Evolutionary conservation across 1,140 invertebrate species (phyloP).

Genomic region (Heliothis virescens): DNA sequence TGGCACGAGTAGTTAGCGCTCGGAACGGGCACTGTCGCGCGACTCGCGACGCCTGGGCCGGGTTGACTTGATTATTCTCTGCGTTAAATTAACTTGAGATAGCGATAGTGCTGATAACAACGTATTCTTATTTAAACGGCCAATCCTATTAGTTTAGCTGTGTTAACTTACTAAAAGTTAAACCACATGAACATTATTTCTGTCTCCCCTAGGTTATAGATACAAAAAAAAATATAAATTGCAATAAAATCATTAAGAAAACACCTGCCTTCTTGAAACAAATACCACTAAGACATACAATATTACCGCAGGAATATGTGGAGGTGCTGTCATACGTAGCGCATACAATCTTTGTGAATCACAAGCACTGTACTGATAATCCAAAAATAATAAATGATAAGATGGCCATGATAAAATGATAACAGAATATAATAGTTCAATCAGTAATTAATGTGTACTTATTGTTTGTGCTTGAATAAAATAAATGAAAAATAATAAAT

Average conservation of each 20-base stretch:
- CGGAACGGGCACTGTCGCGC: conserved; percentile 66
- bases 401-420: conserved; percentile 67
- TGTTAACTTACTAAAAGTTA: background rate
- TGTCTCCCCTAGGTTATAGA: no score
- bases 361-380: conserved; percentile 28
- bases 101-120: conserved; percentile 83
- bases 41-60: conserved; percentile 65
- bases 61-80: conserved; percentile 71
- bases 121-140: conserved; percentile 67
- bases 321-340: background rate
- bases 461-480: conserved; percentile 47
- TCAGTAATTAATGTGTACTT: conserved; percentile 60
- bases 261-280: background rate
- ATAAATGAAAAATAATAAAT: conserved; percentile 7
- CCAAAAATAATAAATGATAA: conserved; percentile 62
- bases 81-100: conserved; percentile 81
- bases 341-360: conserved; percentile 25
- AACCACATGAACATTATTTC: background rate
- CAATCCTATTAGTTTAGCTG: conserved; percentile 26
- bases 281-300: background rate
- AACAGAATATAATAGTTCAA: conserved; percentile 56
- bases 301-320: background rate
- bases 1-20: conserved; percentile 73
- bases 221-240: background rate
- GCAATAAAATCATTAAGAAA: no score